phyloP scores from a whole-genome alignment of 2,797 vertebrate species.

The Ctenopoma multispine region DNA sequence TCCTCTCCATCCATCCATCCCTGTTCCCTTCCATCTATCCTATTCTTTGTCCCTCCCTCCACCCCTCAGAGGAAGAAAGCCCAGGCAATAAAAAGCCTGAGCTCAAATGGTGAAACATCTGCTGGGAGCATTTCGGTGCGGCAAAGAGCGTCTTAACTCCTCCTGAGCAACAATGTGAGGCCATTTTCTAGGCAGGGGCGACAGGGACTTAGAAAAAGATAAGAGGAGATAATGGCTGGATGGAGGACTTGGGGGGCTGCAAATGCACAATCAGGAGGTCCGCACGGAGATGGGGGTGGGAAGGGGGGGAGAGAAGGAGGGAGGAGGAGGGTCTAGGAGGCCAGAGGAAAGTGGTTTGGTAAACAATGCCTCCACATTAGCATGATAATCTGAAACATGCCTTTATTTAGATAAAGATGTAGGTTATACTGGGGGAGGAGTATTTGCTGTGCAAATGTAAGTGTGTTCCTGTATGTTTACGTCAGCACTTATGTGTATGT shows the following conservation, averaged over 20 bases:
- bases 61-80: constrained; percentile 68
- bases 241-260: constrained; percentile 70
- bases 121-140: constrained; percentile 72
- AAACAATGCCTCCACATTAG: constrained; percentile 77
- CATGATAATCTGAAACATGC: constrained; percentile 76
- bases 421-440: constrained; percentile 67
- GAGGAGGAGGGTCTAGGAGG: constrained; percentile 58
- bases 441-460: constrained; percentile 16
- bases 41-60: constrained; percentile 58
- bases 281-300: constrained; percentile 44
- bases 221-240: constrained; percentile 82
- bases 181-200: constrained; percentile 67
- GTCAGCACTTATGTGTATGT: neutral
- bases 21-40: constrained; percentile 58
- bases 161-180: constrained; percentile 73
- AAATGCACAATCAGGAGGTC: constrained; percentile 77
- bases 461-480: constrained; percentile 2
- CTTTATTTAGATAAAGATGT: constrained; percentile 77
- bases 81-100: constrained; percentile 62
- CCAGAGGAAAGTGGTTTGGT: constrained; percentile 73
- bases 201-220: constrained; percentile 78
- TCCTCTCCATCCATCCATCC: constrained; percentile 54
- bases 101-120: constrained; percentile 79
- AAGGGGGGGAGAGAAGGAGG: constrained; percentile 35
- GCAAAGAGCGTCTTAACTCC: constrained; percentile 81